These are phyloP conservation scores for Macaria notata DNA, from an alignment of 2,888 invertebrate species.

Conservation along the genomic window DNA sequence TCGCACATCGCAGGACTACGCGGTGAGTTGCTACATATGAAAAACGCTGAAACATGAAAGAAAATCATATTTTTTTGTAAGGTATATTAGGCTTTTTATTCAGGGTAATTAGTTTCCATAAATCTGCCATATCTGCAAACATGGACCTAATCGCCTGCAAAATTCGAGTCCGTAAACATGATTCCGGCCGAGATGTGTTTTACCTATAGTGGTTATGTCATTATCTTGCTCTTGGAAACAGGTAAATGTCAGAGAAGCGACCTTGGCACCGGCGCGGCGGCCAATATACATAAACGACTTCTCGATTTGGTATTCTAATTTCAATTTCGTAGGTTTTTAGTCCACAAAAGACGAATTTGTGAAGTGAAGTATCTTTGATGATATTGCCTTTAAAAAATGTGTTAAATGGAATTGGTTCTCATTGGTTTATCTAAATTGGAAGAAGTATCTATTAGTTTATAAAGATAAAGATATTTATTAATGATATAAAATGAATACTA, in stretches of 20 bases:
- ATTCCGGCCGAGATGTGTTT: conserved; percentile 19
- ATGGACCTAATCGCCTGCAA: conserved; percentile 22
- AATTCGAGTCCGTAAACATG: conserved; percentile 26
- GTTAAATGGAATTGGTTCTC: background rate
- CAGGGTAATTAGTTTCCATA: conserved; percentile 13
- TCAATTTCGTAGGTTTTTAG: conserved; percentile 25
- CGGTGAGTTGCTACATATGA: conserved; percentile 83
- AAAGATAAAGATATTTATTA: background rate
- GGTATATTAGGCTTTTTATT: too few relatives aligned
- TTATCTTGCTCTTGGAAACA: conserved; percentile 35
- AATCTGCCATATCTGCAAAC: conserved; percentile 23
- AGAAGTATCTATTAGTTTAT: background rate
- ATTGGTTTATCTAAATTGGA: conserved; percentile 2
- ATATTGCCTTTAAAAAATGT: conserved; percentile 1
- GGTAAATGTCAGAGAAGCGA: conserved; percentile 51
- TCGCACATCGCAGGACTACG: conserved; percentile 92
- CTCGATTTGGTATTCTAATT: conserved; percentile 48
- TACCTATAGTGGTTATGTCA: conserved; percentile 25
- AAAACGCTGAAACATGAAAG: conserved; percentile 1
- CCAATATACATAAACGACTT: conserved; percentile 50
- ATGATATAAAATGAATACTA: too few relatives aligned
- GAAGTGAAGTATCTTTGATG: background rate
- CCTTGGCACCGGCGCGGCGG: conserved; percentile 47
- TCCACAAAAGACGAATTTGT: conserved; percentile 11
- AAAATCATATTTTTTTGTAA: too few relatives aligned